Conservation (phyloP, 1,140 invertebrate species). For the Heliothis virescens region DNA sequence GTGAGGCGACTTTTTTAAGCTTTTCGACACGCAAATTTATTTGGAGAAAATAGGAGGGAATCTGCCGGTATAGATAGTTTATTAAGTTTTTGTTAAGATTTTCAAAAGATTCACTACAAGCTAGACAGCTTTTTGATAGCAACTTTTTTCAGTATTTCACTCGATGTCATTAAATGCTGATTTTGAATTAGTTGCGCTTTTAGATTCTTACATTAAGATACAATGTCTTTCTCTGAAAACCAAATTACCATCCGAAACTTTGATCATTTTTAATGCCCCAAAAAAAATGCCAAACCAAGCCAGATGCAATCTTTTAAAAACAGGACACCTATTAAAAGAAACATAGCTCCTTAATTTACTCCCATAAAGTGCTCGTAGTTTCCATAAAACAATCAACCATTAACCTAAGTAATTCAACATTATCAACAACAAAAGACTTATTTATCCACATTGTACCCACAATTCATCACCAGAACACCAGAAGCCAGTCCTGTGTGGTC, state of each 20-base stretch:
- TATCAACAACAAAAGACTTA: background rate
- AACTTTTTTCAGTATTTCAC: background rate
- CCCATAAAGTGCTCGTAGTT: too few species aligned
- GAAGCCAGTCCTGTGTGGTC: constrained; percentile 7
- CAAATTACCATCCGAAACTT: too few species aligned
- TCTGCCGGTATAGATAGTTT: background rate
- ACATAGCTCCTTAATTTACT: too few species aligned
- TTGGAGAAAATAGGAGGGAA: constrained; percentile 21
- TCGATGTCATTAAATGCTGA: background rate
- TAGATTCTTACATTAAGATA: too few species aligned
- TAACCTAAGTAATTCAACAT: too few species aligned
- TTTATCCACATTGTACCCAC: background rate
- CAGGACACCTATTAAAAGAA: too few species aligned
- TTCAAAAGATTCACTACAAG: background rate
- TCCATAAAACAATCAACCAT: too few species aligned
- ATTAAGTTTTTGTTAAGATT: background rate
- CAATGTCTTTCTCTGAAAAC: too few species aligned
- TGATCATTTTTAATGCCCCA: too few species aligned
- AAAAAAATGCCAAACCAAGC: too few species aligned
- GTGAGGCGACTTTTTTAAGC: constrained; percentile 41
- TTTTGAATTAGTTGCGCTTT: too few species aligned
- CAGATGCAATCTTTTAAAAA: too few species aligned
- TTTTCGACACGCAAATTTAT: constrained; percentile 43
- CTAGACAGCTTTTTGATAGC: background rate
- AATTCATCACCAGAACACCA: background rate